These are phyloP conservation scores for Cassiopea andromeda DNA, from an alignment of 30 jellyfish, hydroid and myxozoan genomes.

Conservation along the genomic window DNA sequence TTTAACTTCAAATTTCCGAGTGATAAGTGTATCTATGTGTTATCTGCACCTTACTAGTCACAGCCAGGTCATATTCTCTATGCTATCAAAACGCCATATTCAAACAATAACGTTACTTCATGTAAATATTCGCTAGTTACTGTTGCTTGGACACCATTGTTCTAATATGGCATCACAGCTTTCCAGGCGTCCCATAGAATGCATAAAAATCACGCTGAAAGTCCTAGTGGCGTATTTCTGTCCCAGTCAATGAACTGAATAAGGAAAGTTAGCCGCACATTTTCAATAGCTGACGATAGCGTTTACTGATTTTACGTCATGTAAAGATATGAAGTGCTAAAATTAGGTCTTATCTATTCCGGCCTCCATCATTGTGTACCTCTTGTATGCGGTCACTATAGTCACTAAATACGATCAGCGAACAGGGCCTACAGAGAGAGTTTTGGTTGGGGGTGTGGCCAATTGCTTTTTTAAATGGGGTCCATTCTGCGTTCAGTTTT, in stretches of 20 bases:
- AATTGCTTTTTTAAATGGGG: no score
- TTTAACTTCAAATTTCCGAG: neutral
- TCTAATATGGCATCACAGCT: constrained; percentile 2
- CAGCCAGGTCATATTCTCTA: neutral
- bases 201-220: neutral
- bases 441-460: no score
- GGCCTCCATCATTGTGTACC: no score
- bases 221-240: neutral
- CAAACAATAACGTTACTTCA: constrained; percentile 35
- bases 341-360: no score
- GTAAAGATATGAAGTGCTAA: no score
- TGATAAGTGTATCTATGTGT: neutral
- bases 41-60: neutral
- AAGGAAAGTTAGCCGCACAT: neutral
- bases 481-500: no score
- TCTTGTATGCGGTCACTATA: no score
- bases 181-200: neutral
- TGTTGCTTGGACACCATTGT: constrained; percentile 32
- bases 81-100: constrained; percentile 27
- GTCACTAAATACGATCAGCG: no score
- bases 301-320: no score
- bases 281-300: neutral
- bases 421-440: no score
- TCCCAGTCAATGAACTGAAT: neutral
- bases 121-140: constrained; percentile 26